Base-by-base conservation (phyloP, 2,113 vertebrate species). In the Notarius quadriscutis region DNA sequence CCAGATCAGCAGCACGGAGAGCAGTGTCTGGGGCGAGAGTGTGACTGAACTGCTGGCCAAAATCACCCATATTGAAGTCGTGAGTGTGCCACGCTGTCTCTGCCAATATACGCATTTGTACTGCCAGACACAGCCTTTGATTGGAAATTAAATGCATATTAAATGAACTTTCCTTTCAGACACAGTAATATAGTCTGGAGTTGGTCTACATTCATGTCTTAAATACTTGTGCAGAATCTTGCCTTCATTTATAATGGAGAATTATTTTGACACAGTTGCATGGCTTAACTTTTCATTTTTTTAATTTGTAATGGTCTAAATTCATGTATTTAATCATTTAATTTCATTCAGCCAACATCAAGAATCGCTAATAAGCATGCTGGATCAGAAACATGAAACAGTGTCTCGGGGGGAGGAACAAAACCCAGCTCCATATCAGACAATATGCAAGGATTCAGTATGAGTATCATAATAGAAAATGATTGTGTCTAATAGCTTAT, bases 21-120 rank as follows among this genome's bases (percentile, higher is more conserved):
- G 92, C 88, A 91, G 93, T 5, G 94, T 97, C 91, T 95, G 93
- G 22, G 93, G 95, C 5, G 96, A 97, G 74, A 95, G 96, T 90
- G 95, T 99, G 93, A 97, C 95, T 0, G 96, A 97, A 84, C 95
- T 97, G 91, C 93, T 99, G 95, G 98, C 97, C 93, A 99, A 97
- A 94, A 97, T 99, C 94, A 99, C 97, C 92, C 97, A 96, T 95
- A 97, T 96, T 18, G 98, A 99, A 91, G 97, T 98, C 97, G 98
- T 99, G 93, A 96, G 98, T 96, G 85, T 89, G 89, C 65, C 30
- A 34, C 72, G 78, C 57, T 27, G 5, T 34, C 58, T 15, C 20
- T 62, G 58, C 72, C 72, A 84, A 15, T 14, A 79, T 65, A 0
- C 7, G 5, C 55, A 51, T 80, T 58, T 17, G 58, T 78, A 1